Evolutionary conservation across 2,888 invertebrate species (phyloP), one percentile per base, ranked within the genome.

Genomic region (Scelioninae gen. 2): DNA sequence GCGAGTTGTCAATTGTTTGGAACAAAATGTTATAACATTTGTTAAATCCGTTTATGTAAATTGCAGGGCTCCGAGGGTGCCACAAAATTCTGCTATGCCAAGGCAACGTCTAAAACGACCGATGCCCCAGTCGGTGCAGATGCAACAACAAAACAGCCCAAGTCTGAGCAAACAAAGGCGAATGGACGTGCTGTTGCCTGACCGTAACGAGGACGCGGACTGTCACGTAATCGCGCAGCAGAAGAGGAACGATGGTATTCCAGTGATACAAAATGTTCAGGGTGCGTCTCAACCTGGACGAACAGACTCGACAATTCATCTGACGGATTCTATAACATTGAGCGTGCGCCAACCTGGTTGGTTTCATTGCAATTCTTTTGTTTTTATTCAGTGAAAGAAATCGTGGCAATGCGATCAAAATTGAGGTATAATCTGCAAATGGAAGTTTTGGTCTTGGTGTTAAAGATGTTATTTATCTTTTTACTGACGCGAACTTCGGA

Each of bases 151-250:
- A 50, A 81, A 80, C 35, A 80, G 81, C 72, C 83, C 50, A 63
- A 75, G 83, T 11, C 68, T 82, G 0, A 78, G 80, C 0, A 87
- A 88, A 52, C 87, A 87, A 73, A 80, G 88, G 72, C 87, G 91
- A 11, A 86, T 91, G 73, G 92, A 92, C 77, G 89, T 92, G 80
- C 81, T 92, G 18, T 86, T 92, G 2, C 92, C 92, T 0, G 91
- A 91, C 55, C 90, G 91, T 81, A 91, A 92, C 72, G 92, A 92
- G 77, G 92, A 92, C 77, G 91, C 92, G 37, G 93, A 93, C 79
- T 93, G 93, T 81, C 92, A 92, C 80, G 91, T 93, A 10, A 92
- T 93, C 84, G 90, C 92, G 1, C 90, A 92, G 86, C 92, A 92
- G 81, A 92, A 92, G 73, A 90, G 92, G 78, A 90, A 91, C 43